Base-by-base conservation (phyloP, 2,113 vertebrate species). In the Neofelis nebulosa region DNA sequence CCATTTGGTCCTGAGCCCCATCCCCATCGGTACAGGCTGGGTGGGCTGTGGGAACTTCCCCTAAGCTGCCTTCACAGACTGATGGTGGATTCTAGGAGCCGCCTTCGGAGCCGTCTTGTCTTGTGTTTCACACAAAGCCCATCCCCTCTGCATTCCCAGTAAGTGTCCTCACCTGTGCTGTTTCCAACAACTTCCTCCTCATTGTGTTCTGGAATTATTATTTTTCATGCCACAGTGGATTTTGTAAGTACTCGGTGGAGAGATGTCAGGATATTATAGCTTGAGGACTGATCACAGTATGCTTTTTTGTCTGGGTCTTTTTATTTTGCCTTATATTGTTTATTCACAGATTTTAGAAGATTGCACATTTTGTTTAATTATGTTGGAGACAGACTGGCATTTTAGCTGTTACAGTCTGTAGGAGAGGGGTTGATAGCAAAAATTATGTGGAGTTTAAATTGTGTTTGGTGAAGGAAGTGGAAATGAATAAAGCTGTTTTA, bases 281-380 rank as follows among this genome's bases (percentile, higher is more conserved):
- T 89, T 52, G 31, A 78, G 61, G 88, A 89, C 82, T 82, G 97
- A 95, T 97, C 84, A 95, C 5, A 7, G 36, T 78, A 25, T 88
- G 92, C 94, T 94, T 97, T 96, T 97, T 98, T 96, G 95, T 98
- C 95, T 97, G 93, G 78, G 94, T 83, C 96, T 98, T 98, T 98
- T 98, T 97, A 94, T 97, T 97, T 97, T 95, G 88, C 92, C 57
- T 96, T 96, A 95, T 96, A 97, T 92, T 98, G 98, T 98, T 98
- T 97, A 98, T 98, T 98, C 95, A 95, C 97, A 98, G 97, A 97
- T 98, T 98, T 97, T 96, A 95, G 97, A 84, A 98, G 98, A 98
- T 98, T 97, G 97, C 98, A 98, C 97, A 98, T 98, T 98, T 98
- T 95, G 97, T 96, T 98, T 98, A 97, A 98, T 98, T 98, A 97